phyloP scores from a whole-genome alignment of 1,140 invertebrate species.

The Drosophila micromelanica region DNA sequence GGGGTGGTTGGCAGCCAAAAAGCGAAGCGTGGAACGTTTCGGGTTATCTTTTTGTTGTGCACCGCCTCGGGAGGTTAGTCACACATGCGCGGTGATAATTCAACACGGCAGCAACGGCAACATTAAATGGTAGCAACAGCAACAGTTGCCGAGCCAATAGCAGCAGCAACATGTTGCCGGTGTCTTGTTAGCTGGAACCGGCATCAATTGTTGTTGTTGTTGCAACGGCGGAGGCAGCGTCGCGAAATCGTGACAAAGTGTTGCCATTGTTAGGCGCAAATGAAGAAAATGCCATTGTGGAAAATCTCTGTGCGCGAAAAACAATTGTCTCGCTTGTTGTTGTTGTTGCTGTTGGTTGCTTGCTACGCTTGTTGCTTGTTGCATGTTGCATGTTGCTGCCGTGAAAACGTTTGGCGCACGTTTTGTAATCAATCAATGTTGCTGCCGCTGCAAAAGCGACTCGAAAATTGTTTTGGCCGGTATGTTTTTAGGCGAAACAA shows the following conservation, averaged over 20 bases:
- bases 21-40: constrained; percentile 19
- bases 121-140: constrained; percentile 76
- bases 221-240: constrained; percentile 36
- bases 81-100: constrained; percentile 79
- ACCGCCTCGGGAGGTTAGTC: constrained; percentile 76
- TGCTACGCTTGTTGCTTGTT: constrained; percentile 46
- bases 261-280: constrained; percentile 81
- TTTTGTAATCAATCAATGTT: constrained; percentile 79
- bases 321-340: constrained; percentile 69
- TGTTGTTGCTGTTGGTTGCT: constrained; percentile 22
- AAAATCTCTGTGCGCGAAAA: constrained; percentile 67
- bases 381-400: constrained; percentile 41
- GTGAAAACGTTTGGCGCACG: constrained; percentile 78
- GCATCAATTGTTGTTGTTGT: constrained; percentile 8
- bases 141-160: constrained; percentile 17
- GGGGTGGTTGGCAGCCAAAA: constrained; percentile 17
- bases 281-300: constrained; percentile 83
- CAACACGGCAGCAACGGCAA: constrained; percentile 65
- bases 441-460: constrained; percentile 46
- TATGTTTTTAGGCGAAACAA: constrained; percentile 48
- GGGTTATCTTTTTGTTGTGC: constrained; percentile 72
- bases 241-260: constrained; percentile 80
- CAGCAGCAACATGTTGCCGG: constrained; percentile 68
- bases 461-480: constrained; percentile 61
- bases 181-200: constrained; percentile 69